These are phyloP conservation scores for Gnathonemus longibarbis DNA, from an alignment of 2,113 vertebrate species.

Conservation along the genomic window DNA sequence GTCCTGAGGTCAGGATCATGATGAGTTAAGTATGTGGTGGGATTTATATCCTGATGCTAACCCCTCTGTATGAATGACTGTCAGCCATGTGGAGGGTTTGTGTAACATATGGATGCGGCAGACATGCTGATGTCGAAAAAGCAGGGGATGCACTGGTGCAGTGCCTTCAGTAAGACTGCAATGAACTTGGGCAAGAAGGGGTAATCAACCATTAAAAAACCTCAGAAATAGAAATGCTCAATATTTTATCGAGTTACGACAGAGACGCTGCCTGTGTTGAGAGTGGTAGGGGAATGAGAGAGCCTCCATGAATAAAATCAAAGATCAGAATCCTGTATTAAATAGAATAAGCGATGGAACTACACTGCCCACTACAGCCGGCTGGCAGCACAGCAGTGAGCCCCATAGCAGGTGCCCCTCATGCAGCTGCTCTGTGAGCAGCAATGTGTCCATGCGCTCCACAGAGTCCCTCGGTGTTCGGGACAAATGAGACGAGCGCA, in stretches of 20 bases:
- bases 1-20: not conserved
- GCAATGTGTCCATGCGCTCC: not conserved
- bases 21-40: not conserved
- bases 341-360: not conserved
- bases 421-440: not conserved
- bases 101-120: not conserved
- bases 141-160: not conserved
- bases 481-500: not conserved
- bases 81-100: not conserved
- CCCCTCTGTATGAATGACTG: not conserved
- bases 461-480: not conserved
- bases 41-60: not conserved
- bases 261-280: not conserved
- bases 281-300: not conserved
- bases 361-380: not conserved
- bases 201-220: not conserved
- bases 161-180: not conserved
- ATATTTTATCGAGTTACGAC: constrained; percentile 6
- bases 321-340: not conserved
- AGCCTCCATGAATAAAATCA: not conserved
- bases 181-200: not conserved
- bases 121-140: not conserved
- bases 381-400: not conserved
- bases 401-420: not conserved
- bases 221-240: not conserved